Conservation (phyloP, 1,140 invertebrate species). For the Ceratoteleas bidentatus region DNA sequence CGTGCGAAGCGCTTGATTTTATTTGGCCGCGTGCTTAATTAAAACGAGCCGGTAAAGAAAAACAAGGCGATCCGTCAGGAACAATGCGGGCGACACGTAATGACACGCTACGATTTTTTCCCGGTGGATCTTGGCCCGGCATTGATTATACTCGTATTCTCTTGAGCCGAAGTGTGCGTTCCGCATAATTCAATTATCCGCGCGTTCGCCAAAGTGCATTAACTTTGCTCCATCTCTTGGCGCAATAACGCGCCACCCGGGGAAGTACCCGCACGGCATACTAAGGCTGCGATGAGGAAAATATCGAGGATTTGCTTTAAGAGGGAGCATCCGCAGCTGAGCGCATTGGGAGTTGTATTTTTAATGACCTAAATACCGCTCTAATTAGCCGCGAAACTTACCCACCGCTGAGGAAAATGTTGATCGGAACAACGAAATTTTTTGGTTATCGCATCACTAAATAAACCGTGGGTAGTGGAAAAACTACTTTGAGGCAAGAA, state of each 20-base stretch:
- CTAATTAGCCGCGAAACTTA: background rate
- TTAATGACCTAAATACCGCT: constrained; percentile 8
- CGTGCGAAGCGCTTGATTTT: too few relatives aligned
- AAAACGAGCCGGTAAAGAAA: too few relatives aligned
- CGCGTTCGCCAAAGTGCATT: constrained; percentile 54
- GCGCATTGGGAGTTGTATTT: constrained; percentile 19
- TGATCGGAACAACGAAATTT: background rate
- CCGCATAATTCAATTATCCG: constrained; percentile 60
- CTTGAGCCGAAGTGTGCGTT: constrained; percentile 49
- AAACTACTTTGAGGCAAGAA: too few relatives aligned
- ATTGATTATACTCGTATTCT: constrained; percentile 60
- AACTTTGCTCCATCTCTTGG: constrained; percentile 62
- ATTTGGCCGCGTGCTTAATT: constrained; percentile 5
- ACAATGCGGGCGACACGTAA: constrained; percentile 36
- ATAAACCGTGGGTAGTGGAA: too few relatives aligned
- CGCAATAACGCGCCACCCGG: constrained; percentile 50
- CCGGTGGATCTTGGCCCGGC: constrained; percentile 18
- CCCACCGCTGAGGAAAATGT: background rate
- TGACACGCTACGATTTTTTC: constrained; percentile 27
- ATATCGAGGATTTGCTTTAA: constrained; percentile 47
- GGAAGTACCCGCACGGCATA: constrained; percentile 35
- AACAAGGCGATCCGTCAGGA: constrained; percentile 17
- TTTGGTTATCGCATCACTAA: background rate
- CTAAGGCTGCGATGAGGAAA: constrained; percentile 46
- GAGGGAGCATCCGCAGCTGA: constrained; percentile 25